Evolutionary conservation across 2,113 vertebrate genomes (phyloP).

Genomic region (Orientallactaga bullata): DNA sequence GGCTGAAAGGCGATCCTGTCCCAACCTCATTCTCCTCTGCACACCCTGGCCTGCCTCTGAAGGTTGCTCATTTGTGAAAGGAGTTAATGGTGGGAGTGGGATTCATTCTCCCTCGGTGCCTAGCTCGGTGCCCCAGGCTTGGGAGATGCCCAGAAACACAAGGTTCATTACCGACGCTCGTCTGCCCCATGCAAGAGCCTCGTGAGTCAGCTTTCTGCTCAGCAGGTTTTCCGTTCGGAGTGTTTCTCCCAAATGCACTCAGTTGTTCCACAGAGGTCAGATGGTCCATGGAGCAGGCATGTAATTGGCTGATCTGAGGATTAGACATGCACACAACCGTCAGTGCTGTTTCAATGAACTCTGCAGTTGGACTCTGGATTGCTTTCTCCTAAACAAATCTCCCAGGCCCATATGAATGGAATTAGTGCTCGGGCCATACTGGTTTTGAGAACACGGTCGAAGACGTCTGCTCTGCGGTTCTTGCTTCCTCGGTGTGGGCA

Average conservation of each 20-base stretch:
- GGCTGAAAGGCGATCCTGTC: conserved; percentile 10
- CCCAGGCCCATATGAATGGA: conserved; percentile 69
- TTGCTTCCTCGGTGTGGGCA: conserved; percentile 19
- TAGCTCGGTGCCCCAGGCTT: conserved; percentile 18
- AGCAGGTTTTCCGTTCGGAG: conserved; percentile 59
- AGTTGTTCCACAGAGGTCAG: conserved; percentile 74
- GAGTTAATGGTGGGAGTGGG: not conserved
- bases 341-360: conserved; percentile 72
- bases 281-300: conserved; percentile 67
- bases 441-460: not conserved
- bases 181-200: conserved; percentile 8
- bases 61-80: conserved; percentile 41
- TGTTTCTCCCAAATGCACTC: conserved; percentile 68
- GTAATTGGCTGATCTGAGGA: conserved; percentile 81
- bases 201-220: conserved; percentile 46
- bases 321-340: conserved; percentile 80
- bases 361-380: conserved; percentile 70
- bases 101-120: conserved; percentile 50
- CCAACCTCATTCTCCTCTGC: not conserved
- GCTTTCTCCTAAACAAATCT: conserved; percentile 64
- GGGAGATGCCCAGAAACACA: conserved; percentile 7
- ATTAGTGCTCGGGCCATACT: conserved; percentile 57
- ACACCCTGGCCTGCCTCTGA: conserved; percentile 12
- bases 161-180: conserved; percentile 7
- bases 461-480: not conserved